phyloP scores from a whole-genome alignment of 2,113 vertebrate genomes.

The Hydrochoerus hydrochaeris region DNA sequence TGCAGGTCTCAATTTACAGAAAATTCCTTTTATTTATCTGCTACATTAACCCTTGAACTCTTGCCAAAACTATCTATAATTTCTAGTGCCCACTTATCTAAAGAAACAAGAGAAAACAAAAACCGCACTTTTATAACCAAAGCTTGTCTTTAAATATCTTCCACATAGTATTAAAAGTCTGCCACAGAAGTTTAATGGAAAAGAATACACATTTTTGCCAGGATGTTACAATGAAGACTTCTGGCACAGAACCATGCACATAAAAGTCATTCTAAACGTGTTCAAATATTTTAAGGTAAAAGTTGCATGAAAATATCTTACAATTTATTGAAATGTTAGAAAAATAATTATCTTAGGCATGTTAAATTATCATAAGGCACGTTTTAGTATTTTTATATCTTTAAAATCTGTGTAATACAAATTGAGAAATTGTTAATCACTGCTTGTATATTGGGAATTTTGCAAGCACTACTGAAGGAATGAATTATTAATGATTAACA shows the following conservation, averaged over 20 bases:
- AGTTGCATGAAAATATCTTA: conserved; percentile 64
- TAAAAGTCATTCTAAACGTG: conserved; percentile 52
- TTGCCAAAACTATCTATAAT: conserved; percentile 90
- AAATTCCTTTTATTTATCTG: conserved; percentile 93
- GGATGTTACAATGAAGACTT: conserved; percentile 62
- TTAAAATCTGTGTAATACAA: conserved; percentile 22
- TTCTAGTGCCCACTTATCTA: conserved; percentile 88
- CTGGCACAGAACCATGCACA: neutral
- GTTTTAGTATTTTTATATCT: conserved; percentile 43
- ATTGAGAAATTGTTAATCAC: conserved; percentile 48
- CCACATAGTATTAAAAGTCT: conserved; percentile 69
- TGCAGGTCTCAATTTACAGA: conserved; percentile 91
- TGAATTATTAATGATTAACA: conserved; percentile 54
- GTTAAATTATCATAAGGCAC: conserved; percentile 13
- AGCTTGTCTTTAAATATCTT: conserved; percentile 76
- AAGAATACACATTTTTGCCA: conserved; percentile 65
- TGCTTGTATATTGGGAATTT: neutral
- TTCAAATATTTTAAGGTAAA: conserved; percentile 38
- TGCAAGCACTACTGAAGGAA: conserved; percentile 31
- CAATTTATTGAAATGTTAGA: conserved; percentile 48
- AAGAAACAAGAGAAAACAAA: conserved; percentile 80
- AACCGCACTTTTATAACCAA: conserved; percentile 79
- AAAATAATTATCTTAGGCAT: conserved; percentile 44
- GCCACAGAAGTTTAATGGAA: conserved; percentile 73
- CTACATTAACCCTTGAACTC: conserved; percentile 92